Evolutionary conservation across 2,797 vertebrate genomes (phyloP).

Genomic region (Garrulus glandarius): DNA sequence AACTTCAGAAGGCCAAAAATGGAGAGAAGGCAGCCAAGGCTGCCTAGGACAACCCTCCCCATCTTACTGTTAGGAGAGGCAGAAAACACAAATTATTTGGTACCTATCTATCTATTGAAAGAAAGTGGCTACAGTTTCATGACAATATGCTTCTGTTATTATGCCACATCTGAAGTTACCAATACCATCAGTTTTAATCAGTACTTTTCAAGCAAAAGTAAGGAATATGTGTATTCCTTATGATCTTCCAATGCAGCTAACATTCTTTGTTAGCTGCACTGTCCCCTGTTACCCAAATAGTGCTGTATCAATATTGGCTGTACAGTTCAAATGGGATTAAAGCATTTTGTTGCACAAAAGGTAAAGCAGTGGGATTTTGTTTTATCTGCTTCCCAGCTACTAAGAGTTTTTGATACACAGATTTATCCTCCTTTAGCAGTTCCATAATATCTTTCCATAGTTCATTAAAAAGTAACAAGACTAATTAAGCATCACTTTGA

Average conservation of each 20-base stretch:
- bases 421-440: constrained; percentile 54
- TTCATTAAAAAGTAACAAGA: constrained; percentile 51
- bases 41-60: not conserved
- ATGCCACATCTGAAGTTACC: not conserved
- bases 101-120: not conserved
- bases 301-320: not conserved
- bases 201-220: not conserved
- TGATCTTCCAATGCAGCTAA: not conserved
- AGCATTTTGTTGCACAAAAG: constrained; percentile 1
- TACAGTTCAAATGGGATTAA: not conserved
- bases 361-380: constrained; percentile 4
- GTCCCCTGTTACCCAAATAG: not conserved
- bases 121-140: not conserved
- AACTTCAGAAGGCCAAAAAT: not conserved
- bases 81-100: not conserved
- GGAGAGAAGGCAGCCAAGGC: not conserved
- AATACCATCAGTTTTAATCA: not conserved
- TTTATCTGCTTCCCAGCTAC: constrained; percentile 33
- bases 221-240: not conserved
- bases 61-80: not conserved
- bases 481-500: constrained; percentile 55
- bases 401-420: not conserved
- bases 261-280: not conserved
- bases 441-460: not conserved
- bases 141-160: not conserved